Percentiles rank a stretch among this genome's conserved stretches.
Evolutionary conservation across 2,113 vertebrate species (phyloP).

Genomic region (Percopsis transmontana): DNA sequence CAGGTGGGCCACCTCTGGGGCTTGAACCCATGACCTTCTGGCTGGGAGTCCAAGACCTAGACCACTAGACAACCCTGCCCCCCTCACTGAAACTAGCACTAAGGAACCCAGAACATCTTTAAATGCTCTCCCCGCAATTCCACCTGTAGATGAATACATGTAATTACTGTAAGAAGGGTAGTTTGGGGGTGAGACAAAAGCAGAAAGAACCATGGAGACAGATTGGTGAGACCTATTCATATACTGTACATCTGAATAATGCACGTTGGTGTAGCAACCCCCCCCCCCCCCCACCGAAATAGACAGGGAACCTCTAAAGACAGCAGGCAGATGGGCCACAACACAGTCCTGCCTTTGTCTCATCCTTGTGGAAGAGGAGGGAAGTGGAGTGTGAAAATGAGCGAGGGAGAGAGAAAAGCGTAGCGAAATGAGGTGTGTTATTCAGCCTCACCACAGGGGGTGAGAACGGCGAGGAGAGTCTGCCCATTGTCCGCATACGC

Average conservation of each 20-base stretch:
- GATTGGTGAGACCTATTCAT: conserved; percentile 55
- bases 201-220: conserved; percentile 40
- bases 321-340: conserved; percentile 38
- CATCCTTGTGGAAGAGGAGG: conserved; percentile 73
- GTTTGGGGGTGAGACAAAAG: not conserved
- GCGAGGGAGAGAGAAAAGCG: conserved; percentile 68
- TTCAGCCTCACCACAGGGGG: conserved; percentile 79
- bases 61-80: too few relatives aligned
- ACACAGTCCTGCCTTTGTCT: conserved; percentile 65
- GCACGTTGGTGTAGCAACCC: conserved; percentile 53
- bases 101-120: too few relatives aligned
- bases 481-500: conserved; percentile 77
- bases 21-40: too few relatives aligned
- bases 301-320: conserved; percentile 21
- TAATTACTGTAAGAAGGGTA: conserved; percentile 19
- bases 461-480: conserved; percentile 70
- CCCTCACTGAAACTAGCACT: too few relatives aligned
- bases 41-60: too few relatives aligned
- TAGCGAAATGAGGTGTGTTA: conserved; percentile 78
- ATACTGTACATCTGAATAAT: conserved; percentile 67
- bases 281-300: not conserved
- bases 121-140: too few relatives aligned
- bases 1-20: too few relatives aligned
- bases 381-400: conserved; percentile 79
- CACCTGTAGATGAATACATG: not conserved